Conservation (phyloP, 2,113 vertebrate species). For the Ochotona princeps region DNA sequence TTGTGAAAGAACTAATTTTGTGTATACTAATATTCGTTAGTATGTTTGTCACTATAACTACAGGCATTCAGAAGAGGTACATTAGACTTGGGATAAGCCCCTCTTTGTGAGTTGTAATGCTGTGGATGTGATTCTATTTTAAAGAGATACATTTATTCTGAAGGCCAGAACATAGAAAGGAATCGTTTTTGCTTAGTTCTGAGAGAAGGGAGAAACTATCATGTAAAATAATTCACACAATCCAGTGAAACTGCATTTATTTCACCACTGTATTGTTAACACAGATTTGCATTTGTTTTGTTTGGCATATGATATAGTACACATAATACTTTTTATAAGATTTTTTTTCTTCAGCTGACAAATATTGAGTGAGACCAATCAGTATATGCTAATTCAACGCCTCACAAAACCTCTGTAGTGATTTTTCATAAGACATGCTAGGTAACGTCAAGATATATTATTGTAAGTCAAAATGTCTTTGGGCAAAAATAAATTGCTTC, state of each 20-base stretch:
- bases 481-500: slow-evolving; percentile 60
- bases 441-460: slow-evolving; percentile 52
- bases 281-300: neutral
- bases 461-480: slow-evolving; percentile 61
- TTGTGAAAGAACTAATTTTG: slow-evolving; percentile 9
- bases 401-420: neutral
- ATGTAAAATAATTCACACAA: neutral
- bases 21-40: neutral
- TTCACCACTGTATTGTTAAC: neutral
- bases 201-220: neutral
- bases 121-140: neutral
- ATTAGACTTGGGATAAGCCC: neutral
- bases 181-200: neutral
- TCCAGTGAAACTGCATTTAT: neutral
- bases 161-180: neutral
- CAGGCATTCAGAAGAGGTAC: neutral
- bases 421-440: slow-evolving; percentile 36
- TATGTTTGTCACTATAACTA: neutral
- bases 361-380: neutral
- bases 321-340: neutral
- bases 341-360: neutral
- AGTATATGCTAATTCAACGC: neutral
- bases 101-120: neutral
- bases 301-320: neutral
- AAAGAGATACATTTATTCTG: neutral